These are phyloP conservation scores for Elaphurus davidianus DNA, from an alignment of 2,113 vertebrate species.

Conservation along the genomic window DNA sequence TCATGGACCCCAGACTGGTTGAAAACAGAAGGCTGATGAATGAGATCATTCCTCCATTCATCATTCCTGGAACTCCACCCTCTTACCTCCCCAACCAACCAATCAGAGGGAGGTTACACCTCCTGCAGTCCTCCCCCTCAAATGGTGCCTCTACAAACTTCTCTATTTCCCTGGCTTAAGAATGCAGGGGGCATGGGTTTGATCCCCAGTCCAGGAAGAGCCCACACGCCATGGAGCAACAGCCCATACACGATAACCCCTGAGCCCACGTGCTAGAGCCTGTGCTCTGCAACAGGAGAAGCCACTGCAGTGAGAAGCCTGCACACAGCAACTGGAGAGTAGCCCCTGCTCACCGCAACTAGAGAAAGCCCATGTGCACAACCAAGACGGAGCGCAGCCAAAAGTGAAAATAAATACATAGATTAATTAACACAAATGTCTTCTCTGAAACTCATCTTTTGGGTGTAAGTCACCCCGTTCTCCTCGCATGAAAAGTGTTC, in stretches of 20 bases:
- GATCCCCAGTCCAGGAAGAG: neutral
- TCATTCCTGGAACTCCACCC: neutral
- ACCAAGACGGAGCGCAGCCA: neutral
- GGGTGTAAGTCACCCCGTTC: neutral
- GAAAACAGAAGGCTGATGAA: neutral
- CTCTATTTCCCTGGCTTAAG: neutral
- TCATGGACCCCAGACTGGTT: neutral
- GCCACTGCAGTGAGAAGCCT: neutral
- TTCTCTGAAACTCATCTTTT: neutral
- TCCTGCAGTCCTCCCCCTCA: neutral
- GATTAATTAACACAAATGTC: neutral
- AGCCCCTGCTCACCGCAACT: neutral
- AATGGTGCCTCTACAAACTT: neutral
- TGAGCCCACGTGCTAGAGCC: neutral
- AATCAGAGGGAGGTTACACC: neutral
- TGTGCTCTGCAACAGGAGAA: neutral
- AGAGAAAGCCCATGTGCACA: neutral
- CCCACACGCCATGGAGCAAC: neutral
- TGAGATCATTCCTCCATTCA: neutral
- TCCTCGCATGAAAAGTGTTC: accelerated
- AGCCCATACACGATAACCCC: neutral
- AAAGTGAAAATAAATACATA: neutral
- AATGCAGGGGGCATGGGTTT: neutral
- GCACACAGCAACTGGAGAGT: neutral
- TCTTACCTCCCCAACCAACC: neutral